A percentile compares a stretch with the other conserved stretches of the same genome.
phyloP scores from a whole-genome alignment of 2,113 vertebrate species.

The Orycteropus afer region DNA sequence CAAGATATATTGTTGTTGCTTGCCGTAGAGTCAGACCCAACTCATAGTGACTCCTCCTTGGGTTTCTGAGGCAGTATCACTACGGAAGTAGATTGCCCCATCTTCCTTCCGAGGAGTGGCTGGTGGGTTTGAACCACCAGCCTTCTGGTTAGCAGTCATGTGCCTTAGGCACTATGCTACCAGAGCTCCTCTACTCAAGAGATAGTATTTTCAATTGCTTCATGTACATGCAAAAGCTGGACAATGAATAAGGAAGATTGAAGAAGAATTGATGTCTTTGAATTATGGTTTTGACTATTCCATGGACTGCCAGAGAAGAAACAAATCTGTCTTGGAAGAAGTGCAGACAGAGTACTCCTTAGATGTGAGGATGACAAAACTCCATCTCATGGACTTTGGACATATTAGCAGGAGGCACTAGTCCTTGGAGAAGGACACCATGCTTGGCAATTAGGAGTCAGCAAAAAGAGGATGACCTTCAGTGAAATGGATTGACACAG shows the following conservation, averaged over 20 bases:
- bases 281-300: background rate
- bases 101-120: too few species aligned
- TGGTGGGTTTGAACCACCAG: too few species aligned
- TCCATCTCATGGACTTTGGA: background rate
- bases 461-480: background rate
- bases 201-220: too few species aligned
- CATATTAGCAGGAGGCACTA: background rate
- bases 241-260: background rate
- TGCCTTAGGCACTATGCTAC: too few species aligned
- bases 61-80: too few species aligned
- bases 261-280: background rate
- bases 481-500: background rate
- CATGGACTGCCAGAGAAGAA: background rate
- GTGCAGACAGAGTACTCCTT: background rate
- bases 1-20: too few species aligned
- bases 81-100: too few species aligned
- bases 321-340: background rate
- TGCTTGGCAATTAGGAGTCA: background rate
- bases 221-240: background rate
- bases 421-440: background rate
- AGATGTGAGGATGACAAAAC: background rate
- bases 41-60: too few species aligned
- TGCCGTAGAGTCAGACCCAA: too few species aligned
- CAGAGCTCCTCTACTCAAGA: too few species aligned
- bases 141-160: too few species aligned